Conservation (phyloP, 2,113 vertebrate genomes). For the Phalacrocorax carbo region DNA sequence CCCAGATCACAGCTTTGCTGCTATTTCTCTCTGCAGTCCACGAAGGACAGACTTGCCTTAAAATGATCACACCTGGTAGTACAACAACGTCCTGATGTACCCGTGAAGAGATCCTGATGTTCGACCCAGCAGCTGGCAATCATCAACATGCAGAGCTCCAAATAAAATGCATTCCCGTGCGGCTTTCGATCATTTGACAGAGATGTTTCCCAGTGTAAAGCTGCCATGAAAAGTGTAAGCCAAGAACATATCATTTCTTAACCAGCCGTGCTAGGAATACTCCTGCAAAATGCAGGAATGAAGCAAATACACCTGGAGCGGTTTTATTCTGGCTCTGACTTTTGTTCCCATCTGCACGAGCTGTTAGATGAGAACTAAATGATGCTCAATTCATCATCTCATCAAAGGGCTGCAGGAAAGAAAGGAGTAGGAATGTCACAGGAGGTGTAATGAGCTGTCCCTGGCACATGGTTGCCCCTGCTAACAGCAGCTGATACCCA, state of each 20-base stretch:
- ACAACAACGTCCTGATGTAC: neutral
- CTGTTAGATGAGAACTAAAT: neutral
- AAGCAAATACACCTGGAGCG: neutral
- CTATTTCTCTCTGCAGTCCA: neutral
- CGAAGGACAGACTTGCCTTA: neutral
- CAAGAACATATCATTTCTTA: neutral
- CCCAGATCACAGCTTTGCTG: neutral
- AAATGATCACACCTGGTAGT: slow-evolving; percentile 5
- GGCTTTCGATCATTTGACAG: neutral
- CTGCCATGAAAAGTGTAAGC: neutral
- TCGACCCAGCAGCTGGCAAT: neutral
- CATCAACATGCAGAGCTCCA: neutral
- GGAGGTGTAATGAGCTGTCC: neutral
- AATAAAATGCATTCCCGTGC: neutral
- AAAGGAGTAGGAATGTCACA: neutral
- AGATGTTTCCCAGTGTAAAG: slow-evolving; percentile 9
- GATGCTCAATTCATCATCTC: neutral
- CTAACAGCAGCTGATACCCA: neutral
- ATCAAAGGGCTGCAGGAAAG: neutral
- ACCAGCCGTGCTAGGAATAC: neutral
- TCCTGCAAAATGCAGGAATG: neutral
- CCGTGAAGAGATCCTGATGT: slow-evolving; percentile 28
- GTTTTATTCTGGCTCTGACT: neutral
- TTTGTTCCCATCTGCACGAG: neutral
- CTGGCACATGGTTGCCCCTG: rapidly evolving